Evolutionary conservation across 2,113 vertebrate genomes (phyloP), one percentile per base, ranked within the genome.

Genomic region (Echinops telfairi): DNA sequence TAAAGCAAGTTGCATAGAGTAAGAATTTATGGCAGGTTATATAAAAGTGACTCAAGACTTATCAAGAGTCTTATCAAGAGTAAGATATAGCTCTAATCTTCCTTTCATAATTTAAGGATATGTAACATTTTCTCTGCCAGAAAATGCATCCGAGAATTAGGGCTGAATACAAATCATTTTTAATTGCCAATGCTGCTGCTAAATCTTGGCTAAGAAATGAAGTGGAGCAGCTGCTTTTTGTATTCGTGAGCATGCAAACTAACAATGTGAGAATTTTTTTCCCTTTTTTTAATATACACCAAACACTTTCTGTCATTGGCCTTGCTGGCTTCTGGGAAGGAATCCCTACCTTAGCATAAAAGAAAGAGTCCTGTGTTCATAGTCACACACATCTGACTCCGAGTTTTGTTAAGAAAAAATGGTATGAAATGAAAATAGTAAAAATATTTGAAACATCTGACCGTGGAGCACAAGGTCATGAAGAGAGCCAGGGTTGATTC

Each of bases 311-410:
- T 85, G 79, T 2, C 6, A 43, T 8, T 87, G 71, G 73, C 12
- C 23, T 94, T 9, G 8, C 23, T 86, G 71, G 16, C n/a, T 68
- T 83, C 86, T 66, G 8, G 33, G 68, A 85, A 91, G 73, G 77
- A 92, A 76, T 75, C 23, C 33, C 81, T 77, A 23, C 0, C 53
- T 89, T 77, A 83, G 90, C 95, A 93, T 16, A 79, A 84, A 94
- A 96, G 79, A 96, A 96, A 96, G 92, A 89, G 71, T 83, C 25
- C n/a, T 75, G 94, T 93, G 83, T 92, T 95, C 91, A 68, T 89
- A 79, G 60, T 84, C 86, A 94, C 43, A 82, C 47, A 79, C 77
- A 57, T 84, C 62, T 88, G 78, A 88, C 33, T 92, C 86, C 83
- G 57, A 10, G 90, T 82, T 93, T 93, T 92, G 79, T 83, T 94